phyloP scores from a whole-genome alignment of 2,113 vertebrate species.

The Enhydra lutris region DNA sequence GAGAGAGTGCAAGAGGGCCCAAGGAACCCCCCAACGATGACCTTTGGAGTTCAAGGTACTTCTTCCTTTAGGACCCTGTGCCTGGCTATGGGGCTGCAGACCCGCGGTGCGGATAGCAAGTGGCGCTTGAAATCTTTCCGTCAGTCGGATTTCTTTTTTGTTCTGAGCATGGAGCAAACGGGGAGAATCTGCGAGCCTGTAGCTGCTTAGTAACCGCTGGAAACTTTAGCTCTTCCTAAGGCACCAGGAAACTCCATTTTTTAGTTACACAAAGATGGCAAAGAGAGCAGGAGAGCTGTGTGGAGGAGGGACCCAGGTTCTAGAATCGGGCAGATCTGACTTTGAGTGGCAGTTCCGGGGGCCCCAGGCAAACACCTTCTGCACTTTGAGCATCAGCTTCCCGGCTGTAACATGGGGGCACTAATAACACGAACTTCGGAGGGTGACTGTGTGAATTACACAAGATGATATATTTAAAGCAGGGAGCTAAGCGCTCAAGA shows the following conservation, averaged over 20 bases:
- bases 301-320: no score
- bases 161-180: not conserved
- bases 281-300: accelerated
- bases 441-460: not conserved
- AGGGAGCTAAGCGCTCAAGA: no score
- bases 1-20: not conserved
- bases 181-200: not conserved
- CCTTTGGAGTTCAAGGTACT: not conserved
- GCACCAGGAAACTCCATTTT: not conserved
- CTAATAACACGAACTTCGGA: not conserved
- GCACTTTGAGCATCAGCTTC: not conserved
- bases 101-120: accelerated
- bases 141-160: not conserved
- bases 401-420: not conserved
- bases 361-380: not conserved
- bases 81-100: not conserved
- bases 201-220: not conserved
- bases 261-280: no score
- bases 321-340: no score
- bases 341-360: not conserved
- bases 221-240: not conserved
- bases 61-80: not conserved
- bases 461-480: not conserved
- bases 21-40: not conserved
- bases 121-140: not conserved